Evolutionary conservation across 2,888 invertebrate species (phyloP).

Genomic region (Trichacis sp.): DNA sequence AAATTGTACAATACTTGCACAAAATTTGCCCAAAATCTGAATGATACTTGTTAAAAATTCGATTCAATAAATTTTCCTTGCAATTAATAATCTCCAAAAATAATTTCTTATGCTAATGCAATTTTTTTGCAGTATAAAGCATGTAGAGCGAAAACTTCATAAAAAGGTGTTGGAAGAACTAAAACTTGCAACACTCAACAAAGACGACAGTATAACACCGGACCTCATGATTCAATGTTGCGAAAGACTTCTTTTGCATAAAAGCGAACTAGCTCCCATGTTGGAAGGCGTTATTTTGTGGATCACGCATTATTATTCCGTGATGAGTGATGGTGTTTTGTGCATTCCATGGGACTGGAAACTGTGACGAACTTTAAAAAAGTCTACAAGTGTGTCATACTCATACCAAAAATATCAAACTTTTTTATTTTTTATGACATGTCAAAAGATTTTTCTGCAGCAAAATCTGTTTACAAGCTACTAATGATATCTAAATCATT

Average conservation of each 20-base stretch:
- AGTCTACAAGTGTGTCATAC: neutral
- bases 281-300: constrained; percentile 80
- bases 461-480: too few relatives aligned
- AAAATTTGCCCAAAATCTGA: too few relatives aligned
- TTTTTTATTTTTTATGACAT: too few relatives aligned
- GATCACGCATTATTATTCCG: constrained; percentile 91
- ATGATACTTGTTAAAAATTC: too few relatives aligned
- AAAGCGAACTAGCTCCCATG: constrained; percentile 67
- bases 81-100: too few relatives aligned
- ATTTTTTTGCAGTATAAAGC: constrained; percentile 76
- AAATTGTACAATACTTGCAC: too few relatives aligned
- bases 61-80: too few relatives aligned
- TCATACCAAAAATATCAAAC: neutral
- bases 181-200: constrained; percentile 79
- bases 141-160: constrained; percentile 82
- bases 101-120: neutral
- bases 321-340: constrained; percentile 89
- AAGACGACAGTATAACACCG: constrained; percentile 92
- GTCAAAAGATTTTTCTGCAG: too few relatives aligned
- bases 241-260: constrained; percentile 75
- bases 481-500: too few relatives aligned
- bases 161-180: constrained; percentile 77
- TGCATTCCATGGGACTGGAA: constrained; percentile 96
- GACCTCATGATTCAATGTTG: constrained; percentile 90
- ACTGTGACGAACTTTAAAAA: constrained; percentile 21